Conservation (phyloP, 2,113 vertebrate species). For the Carassius carassius region DNA sequence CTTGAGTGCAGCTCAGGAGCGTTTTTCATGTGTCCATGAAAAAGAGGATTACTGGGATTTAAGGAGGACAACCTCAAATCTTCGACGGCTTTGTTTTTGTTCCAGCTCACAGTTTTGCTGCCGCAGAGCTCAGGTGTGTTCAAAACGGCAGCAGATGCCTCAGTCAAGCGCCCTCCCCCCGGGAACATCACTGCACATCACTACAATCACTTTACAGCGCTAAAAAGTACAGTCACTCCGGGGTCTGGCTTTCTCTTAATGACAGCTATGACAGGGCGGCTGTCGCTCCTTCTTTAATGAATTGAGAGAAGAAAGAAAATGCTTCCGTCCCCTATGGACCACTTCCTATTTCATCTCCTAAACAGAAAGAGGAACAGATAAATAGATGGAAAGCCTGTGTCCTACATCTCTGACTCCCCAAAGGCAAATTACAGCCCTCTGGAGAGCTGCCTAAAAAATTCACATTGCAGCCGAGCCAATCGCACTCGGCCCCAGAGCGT, state of each 20-base stretch:
- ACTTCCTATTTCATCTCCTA: background rate
- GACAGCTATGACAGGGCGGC: background rate
- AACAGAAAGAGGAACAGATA: background rate
- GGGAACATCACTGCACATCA: slow-evolving; percentile 2
- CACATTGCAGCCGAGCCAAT: slow-evolving; percentile 58
- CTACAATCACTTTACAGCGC: slow-evolving; percentile 3
- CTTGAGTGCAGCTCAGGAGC: background rate
- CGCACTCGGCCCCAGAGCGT: slow-evolving; percentile 57
- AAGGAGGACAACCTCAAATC: slow-evolving; percentile 34
- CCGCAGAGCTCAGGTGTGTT: slow-evolving; percentile 45
- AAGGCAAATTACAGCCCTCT: slow-evolving; percentile 62
- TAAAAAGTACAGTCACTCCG: background rate
- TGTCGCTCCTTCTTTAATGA: background rate
- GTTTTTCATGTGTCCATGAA: background rate
- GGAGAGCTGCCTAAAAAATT: slow-evolving; percentile 62
- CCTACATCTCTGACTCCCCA: slow-evolving; percentile 61
- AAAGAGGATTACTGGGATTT: slow-evolving; percentile 22
- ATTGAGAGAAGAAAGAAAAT: background rate
- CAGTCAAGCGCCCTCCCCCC: background rate
- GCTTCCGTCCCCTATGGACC: background rate
- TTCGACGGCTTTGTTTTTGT: background rate
- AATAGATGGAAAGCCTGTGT: slow-evolving; percentile 42
- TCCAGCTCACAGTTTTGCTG: slow-evolving; percentile 7
- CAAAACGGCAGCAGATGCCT: slow-evolving; percentile 16
- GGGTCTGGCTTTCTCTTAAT: background rate